Conservation (phyloP, 35 echinoderm and acorn worm genomes). For the Holothuria glaberrima region DNA sequence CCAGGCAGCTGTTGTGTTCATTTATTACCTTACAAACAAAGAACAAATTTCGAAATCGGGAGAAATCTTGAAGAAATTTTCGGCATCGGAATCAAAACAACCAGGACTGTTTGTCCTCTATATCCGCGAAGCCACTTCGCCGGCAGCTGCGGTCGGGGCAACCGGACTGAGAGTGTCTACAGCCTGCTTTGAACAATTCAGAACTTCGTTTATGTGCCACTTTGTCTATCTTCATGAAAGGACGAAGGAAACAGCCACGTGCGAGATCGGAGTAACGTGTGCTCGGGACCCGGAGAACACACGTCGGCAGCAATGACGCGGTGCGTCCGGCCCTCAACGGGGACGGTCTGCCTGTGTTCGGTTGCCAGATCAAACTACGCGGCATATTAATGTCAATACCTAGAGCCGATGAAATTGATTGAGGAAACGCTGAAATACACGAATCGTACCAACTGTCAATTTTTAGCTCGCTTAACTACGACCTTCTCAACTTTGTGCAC, state of each 20-base stretch:
- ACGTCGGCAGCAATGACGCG: slow-evolving; percentile 52
- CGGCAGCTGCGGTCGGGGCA: slow-evolving; percentile 59
- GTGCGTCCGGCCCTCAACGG: slow-evolving; percentile 57
- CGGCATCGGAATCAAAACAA: slow-evolving; percentile 40
- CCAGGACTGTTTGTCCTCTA: slow-evolving; percentile 53
- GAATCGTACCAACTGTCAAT: slow-evolving; percentile 42
- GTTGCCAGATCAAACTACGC: slow-evolving; percentile 9
- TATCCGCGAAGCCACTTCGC: neutral
- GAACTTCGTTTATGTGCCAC: slow-evolving; percentile 62
- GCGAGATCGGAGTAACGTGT: slow-evolving; percentile 42
- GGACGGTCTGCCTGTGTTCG: slow-evolving; percentile 44
- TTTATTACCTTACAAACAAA: slow-evolving; percentile 77
- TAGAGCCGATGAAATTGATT: slow-evolving; percentile 50
- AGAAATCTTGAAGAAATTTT: slow-evolving; percentile 11
- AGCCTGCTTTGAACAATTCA: slow-evolving; percentile 54
- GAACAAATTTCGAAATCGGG: slow-evolving; percentile 42
- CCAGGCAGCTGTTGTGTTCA: slow-evolving; percentile 79
- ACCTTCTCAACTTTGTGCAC: slow-evolving; percentile 52
- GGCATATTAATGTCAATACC: slow-evolving; percentile 52
- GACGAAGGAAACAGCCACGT: slow-evolving; percentile 60
- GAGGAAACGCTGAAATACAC: slow-evolving; percentile 51
- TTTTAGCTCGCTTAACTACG: slow-evolving; percentile 8
- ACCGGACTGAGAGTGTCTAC: slow-evolving; percentile 41
- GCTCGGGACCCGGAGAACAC: slow-evolving; percentile 12
- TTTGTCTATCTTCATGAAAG: slow-evolving; percentile 69